Evolutionary conservation across 1,140 invertebrate species (phyloP).

Genomic region (Triops cancriformis): DNA sequence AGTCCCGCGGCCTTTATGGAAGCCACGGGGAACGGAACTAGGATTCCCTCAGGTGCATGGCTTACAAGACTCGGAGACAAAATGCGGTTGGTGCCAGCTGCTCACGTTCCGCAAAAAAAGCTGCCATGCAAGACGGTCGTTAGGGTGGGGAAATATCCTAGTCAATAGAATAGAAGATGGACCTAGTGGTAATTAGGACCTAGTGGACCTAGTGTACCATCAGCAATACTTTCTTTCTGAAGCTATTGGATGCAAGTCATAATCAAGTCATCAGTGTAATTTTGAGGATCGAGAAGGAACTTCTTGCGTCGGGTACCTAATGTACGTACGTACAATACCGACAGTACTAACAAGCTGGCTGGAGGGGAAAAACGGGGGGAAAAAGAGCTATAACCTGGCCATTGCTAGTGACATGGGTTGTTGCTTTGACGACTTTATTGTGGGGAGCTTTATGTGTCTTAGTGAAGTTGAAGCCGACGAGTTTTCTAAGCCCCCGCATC

Average conservation of each 20-base stretch:
- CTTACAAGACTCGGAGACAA: neutral
- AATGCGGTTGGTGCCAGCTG: neutral
- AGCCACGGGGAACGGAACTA: neutral
- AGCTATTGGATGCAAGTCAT: neutral
- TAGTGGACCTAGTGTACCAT: neutral
- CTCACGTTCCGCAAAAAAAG: neutral
- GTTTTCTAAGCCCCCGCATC: neutral
- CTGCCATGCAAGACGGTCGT: constrained; percentile 8
- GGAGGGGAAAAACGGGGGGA: neutral
- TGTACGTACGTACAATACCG: no score
- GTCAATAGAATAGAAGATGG: neutral
- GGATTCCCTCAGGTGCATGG: neutral
- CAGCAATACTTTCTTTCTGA: neutral
- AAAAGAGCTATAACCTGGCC: neutral
- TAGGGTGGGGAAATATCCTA: neutral
- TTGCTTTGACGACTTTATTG: constrained; percentile 6
- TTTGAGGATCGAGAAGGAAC: neutral
- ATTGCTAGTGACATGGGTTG: neutral
- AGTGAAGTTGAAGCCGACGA: neutral
- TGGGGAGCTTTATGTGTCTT: neutral
- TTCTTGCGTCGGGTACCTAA: no score
- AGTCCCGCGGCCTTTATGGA: neutral
- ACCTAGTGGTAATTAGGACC: neutral
- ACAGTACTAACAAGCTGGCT: no score
- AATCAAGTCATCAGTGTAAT: neutral